Conservation (phyloP, 2,113 vertebrate genomes). For the Parotia lawesii region DNA sequence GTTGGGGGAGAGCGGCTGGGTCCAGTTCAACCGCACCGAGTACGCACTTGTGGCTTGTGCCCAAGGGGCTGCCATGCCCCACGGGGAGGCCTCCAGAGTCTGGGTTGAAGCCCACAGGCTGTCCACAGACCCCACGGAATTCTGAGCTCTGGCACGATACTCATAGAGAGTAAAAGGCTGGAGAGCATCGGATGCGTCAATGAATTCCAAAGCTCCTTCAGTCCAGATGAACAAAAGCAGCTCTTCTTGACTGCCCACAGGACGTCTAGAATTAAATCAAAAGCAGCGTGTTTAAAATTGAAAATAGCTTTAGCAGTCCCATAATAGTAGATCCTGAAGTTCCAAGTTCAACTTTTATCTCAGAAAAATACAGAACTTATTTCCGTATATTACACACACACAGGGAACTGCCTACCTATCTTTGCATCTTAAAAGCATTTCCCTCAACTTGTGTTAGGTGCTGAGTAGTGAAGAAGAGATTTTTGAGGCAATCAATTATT, state of each 20-base stretch:
- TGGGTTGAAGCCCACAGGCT: conserved; percentile 78
- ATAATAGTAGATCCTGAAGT: background rate
- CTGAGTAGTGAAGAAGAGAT: background rate
- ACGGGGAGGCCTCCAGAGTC: conserved; percentile 81
- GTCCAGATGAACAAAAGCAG: conserved; percentile 84
- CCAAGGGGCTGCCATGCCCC: conserved; percentile 73
- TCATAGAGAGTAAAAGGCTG: conserved; percentile 82
- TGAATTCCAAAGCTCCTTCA: conserved; percentile 81
- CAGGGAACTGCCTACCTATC: background rate
- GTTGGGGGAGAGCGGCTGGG: conserved; percentile 76
- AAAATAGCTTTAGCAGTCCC: background rate
- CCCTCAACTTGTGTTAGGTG: background rate
- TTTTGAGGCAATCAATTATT: background rate
- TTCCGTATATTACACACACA: background rate
- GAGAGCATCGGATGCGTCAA: conserved; percentile 75
- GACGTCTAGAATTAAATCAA: conserved; percentile 73
- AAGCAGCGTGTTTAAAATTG: background rate
- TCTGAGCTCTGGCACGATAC: conserved; percentile 78
- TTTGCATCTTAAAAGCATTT: background rate
- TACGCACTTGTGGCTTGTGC: conserved; percentile 76
- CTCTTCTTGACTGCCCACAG: conserved; percentile 72
- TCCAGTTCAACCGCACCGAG: conserved; percentile 83
- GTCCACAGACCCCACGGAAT: conserved; percentile 77
- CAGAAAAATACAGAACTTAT: background rate
- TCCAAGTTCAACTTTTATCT: background rate